Evolutionary conservation across 1,140 invertebrate species (phyloP), one percentile per base, ranked within the genome.

Genomic region (Aleiodes sp.): DNA sequence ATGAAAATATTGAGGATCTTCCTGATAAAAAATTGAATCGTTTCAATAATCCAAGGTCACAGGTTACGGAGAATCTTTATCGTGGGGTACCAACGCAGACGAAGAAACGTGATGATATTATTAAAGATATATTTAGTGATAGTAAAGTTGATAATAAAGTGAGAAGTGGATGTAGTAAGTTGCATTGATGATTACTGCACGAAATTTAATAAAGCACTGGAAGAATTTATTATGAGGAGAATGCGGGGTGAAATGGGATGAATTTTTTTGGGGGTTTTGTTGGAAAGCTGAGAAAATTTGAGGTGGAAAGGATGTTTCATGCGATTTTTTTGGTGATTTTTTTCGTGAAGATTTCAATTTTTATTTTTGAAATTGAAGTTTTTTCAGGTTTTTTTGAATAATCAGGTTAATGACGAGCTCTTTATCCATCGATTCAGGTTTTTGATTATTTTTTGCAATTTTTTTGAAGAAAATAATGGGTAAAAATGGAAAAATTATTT

Each of bases 1-100:
- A 88, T 28, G 88, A 89, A 56, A 87, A 87, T 68, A 80, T 88
- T 33, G 87, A 88, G 33, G 80, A 80, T 73, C 26, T 75, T 43
- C 62, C 63, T 8, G 62, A 80, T 72, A 73, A 78, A 67, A 80
- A 71, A 78, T 76, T 65, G 60, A 63, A 24, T 63, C 65, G 70
- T 59, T 65, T n/a, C 21, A 72, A 76, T 33, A 80, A 68, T 39
- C 60, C 63, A 1, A 76, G 77, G 61, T 79, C 78, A 8, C 78
- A 82, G 70, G 79, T 85, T n/a, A 82, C 80, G n/a, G 83, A 85
- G 66, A 84, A 84, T 78, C 68, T 85, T n/a, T 82, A 79, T 60
- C 75, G 77, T 12, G 80, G 83, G 19, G 39, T 86, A 43, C 82
- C 84, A 39, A 76, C 79, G 0, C 79, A 84, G 65, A 68, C 69